These are phyloP conservation scores for Rhea americana DNA, from an alignment of 2,113 vertebrate genomes.

Conservation along the genomic window DNA sequence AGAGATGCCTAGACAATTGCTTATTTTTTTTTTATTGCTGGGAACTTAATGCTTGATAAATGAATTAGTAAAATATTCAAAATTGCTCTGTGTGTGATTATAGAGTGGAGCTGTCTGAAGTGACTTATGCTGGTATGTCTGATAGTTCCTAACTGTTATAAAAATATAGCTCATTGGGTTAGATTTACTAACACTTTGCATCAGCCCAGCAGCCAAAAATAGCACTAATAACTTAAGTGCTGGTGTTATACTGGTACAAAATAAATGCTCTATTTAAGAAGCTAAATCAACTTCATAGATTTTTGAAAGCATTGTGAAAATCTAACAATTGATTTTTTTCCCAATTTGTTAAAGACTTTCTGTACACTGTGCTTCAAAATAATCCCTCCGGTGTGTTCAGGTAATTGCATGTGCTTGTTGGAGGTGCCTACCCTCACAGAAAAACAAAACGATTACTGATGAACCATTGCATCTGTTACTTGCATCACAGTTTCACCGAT, in stretches of 20 bases:
- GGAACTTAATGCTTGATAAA: constrained; percentile 1
- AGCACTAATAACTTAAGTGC: constrained; percentile 26
- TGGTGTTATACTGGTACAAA: constrained; percentile 39
- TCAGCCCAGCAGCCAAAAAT: neutral
- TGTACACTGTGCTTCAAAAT: neutral
- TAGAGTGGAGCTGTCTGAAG: constrained; percentile 1
- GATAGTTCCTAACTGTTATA: neutral
- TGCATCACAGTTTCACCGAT: neutral
- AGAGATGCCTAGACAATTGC: neutral
- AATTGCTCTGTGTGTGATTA: neutral
- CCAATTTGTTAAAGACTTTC: neutral
- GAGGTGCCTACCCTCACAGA: neutral
- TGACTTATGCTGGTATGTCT: neutral
- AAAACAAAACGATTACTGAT: neutral
- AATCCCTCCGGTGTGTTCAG: neutral
- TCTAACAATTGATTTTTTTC: neutral
- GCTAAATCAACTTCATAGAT: neutral
- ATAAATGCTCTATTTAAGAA: neutral
- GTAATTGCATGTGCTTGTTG: neutral
- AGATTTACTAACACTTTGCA: constrained; percentile 20
- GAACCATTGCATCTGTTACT: neutral
- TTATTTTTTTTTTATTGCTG: neutral
- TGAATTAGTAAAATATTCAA: constrained; percentile 28
- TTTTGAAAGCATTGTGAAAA: neutral
- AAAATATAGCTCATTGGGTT: neutral